These are phyloP conservation scores for Nansenia antarctica DNA, from an alignment of 2,113 vertebrate species.

Conservation along the genomic window DNA sequence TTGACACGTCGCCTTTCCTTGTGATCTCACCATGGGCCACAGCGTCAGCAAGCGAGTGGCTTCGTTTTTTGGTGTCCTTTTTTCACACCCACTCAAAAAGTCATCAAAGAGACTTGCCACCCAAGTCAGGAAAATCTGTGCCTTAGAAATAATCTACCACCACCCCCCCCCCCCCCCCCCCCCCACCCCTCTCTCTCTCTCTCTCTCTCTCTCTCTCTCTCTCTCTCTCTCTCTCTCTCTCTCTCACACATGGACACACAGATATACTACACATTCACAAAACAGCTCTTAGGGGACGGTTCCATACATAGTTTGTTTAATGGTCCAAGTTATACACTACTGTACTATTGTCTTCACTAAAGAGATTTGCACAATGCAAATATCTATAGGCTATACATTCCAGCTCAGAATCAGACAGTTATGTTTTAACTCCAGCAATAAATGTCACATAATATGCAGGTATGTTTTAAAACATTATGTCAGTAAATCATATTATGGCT, in stretches of 20 bases:
- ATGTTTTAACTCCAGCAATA: not conserved
- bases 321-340: too few species aligned
- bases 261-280: too few species aligned
- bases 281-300: too few species aligned
- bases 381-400: not conserved
- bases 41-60: not conserved
- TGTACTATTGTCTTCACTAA: too few species aligned
- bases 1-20: not conserved
- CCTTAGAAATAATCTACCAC: too few species aligned
- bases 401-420: too few species aligned
- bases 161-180: not conserved
- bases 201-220: not conserved
- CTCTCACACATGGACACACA: not conserved
- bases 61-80: not conserved
- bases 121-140: not conserved
- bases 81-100: not conserved
- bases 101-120: not conserved
- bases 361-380: not conserved
- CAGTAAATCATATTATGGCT: too few species aligned
- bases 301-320: too few species aligned
- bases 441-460: not conserved
- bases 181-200: not conserved
- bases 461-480: not conserved
- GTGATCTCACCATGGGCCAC: not conserved
- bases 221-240: not conserved